Conservation (phyloP, 2,888 invertebrate species). For the Sarcophaga carnaria region DNA sequence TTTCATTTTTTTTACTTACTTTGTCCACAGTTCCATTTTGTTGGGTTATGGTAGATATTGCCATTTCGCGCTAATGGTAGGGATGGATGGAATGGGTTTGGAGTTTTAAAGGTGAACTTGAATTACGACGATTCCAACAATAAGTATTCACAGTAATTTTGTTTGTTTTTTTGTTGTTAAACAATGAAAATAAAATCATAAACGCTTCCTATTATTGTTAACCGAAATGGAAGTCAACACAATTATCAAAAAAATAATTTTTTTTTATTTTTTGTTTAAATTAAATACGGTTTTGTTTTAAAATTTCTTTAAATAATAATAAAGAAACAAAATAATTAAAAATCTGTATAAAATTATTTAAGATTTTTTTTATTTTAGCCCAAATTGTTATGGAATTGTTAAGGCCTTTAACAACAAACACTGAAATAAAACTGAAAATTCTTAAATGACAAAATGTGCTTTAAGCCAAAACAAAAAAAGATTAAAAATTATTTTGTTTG, state of each 20-base stretch:
- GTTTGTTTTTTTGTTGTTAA: background rate
- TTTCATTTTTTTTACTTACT: slow-evolving; percentile 34
- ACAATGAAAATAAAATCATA: slow-evolving; percentile 2
- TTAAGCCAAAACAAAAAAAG: slow-evolving; percentile 48
- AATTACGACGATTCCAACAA: background rate
- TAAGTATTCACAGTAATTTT: background rate
- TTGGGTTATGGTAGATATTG: slow-evolving; percentile 46
- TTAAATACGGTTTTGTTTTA: background rate
- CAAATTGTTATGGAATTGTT: slow-evolving; percentile 12
- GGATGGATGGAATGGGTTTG: background rate
- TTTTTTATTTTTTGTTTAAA: background rate
- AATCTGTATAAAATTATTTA: background rate
- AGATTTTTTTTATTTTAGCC: slow-evolving; percentile 15
- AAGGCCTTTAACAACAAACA: slow-evolving; percentile 51
- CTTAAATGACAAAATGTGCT: slow-evolving; percentile 51
- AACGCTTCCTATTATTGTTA: slow-evolving; percentile 11
- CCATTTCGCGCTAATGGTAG: background rate
- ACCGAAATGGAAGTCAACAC: background rate
- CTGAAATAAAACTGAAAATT: slow-evolving; percentile 57
- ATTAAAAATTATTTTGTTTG: slow-evolving; percentile 28
- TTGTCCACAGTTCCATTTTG: slow-evolving; percentile 49
- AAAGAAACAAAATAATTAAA: slow-evolving; percentile 7
- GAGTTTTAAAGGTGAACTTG: background rate
- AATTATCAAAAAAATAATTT: background rate
- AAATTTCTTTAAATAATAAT: background rate